Evolutionary conservation across 1,140 invertebrate species (phyloP), one percentile per base, ranked within the genome.

Genomic region (Geopemphigus sp.): DNA sequence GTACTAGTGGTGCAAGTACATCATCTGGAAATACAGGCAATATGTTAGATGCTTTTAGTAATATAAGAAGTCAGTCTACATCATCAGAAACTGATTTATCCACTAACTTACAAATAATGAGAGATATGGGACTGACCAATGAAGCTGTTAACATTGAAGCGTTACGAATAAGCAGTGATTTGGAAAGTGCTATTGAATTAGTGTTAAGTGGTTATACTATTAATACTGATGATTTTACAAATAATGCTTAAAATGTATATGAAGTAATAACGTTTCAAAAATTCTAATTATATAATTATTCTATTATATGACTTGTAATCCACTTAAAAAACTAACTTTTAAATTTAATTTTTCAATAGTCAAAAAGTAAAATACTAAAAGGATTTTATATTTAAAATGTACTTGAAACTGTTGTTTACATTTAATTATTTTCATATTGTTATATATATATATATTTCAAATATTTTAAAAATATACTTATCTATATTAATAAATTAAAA

Each of bases 51-150:
- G 57, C 50, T 24, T 11, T 70, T 15, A 57, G 12, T 61, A 53
- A 5, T 4, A 24, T 50, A 50, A 57, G 47, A 50, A 63, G 11
- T 50, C 74, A 63, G 29, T 24, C 22, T 0, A 29, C 22, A 26
- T 5, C 15, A 14, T 1, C 50, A 11, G 53, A 76, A 47, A 57
- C 22, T 80, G 53, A 50, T 29, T 29, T 85, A 82, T 14, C 80
- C n/a, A 45, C 81, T 81, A 93, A 97, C 85, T 86, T 98, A 78
- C 91, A 94, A 64, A 92, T 95, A 84, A 91, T 98, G 88, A 88
- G 92, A 50, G 90, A 91, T 82, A 93, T 98, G 90, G 96, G 96
- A 59, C 92, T 98, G 83, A 88, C 90, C 3, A 92, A 98, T 86
- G 90, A 95, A 83, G 90, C 91, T 63, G 88, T 92, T 26, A 98